A percentile compares a stretch with the other conserved stretches of the same genome.
Conservation (phyloP, 2,113 vertebrate species). For the Gracilinanus agilis region DNA sequence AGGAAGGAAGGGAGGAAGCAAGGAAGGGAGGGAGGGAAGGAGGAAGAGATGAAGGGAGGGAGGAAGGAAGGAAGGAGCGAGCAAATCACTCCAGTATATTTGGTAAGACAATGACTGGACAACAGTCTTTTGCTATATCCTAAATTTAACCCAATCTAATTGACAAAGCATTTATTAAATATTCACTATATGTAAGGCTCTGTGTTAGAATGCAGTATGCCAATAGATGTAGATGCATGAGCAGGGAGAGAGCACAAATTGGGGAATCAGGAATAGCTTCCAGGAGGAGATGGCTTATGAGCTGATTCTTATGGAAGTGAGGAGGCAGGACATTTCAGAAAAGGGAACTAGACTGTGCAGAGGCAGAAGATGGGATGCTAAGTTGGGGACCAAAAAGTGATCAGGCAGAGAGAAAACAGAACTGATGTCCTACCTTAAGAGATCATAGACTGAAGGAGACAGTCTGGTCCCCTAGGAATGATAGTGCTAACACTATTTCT, state of each 20-base stretch:
- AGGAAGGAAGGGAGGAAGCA: too few species aligned
- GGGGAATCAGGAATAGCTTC: neutral
- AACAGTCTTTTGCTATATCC: too few species aligned
- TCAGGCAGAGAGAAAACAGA: neutral
- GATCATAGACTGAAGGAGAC: neutral
- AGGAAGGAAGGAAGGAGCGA: too few species aligned
- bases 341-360: neutral
- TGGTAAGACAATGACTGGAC: too few species aligned
- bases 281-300: neutral
- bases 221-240: neutral
- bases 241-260: too few species aligned
- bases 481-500: neutral
- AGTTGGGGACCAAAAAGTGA: neutral
- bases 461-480: neutral
- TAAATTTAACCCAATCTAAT: too few species aligned
- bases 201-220: neutral
- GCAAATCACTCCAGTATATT: too few species aligned
- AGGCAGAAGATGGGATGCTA: neutral
- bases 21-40: too few species aligned
- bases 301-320: neutral
- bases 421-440: neutral
- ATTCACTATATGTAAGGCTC: too few species aligned
- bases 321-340: neutral
- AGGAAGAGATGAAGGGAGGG: too few species aligned
- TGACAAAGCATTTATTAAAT: too few species aligned